Conservation (phyloP, 2,113 vertebrate genomes). For the Rostratula benghalensis region DNA sequence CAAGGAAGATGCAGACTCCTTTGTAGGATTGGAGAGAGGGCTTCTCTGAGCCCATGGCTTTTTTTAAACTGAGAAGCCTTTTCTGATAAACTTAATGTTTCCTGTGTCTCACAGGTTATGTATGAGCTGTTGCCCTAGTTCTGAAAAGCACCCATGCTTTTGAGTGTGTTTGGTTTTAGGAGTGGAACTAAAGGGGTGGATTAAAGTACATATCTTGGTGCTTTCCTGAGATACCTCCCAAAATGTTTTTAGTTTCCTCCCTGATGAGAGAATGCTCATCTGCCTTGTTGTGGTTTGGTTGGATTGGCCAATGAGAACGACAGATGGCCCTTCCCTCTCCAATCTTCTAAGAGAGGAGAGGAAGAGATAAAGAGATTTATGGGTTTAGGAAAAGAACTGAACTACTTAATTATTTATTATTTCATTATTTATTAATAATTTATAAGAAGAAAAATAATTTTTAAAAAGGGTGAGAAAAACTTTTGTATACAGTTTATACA, state of each 20-base stretch:
- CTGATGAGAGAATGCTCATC: neutral
- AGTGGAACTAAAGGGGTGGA: neutral
- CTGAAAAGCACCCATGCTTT: neutral
- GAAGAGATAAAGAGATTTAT: too few species aligned
- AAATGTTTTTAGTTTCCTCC: neutral
- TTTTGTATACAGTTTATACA: too few species aligned
- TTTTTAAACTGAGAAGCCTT: neutral
- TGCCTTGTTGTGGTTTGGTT: neutral
- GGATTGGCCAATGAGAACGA: too few species aligned
- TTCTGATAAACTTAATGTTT: neutral
- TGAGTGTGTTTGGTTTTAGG: neutral
- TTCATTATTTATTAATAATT: too few species aligned
- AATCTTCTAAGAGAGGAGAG: too few species aligned
- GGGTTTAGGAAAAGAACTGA: too few species aligned
- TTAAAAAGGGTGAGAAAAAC: too few species aligned
- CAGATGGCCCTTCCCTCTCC: too few species aligned
- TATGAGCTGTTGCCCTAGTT: neutral
- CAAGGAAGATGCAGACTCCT: neutral
- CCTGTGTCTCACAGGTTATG: neutral
- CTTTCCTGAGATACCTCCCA: neutral
- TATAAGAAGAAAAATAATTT: too few species aligned
- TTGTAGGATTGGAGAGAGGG: neutral
- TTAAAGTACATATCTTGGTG: neutral
- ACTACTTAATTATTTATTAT: too few species aligned
- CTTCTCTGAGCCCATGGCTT: neutral